Evolutionary conservation across 2,797 vertebrate species (phyloP), one percentile per base, ranked within the genome.

Genomic region (Cyclopterus lumpus): DNA sequence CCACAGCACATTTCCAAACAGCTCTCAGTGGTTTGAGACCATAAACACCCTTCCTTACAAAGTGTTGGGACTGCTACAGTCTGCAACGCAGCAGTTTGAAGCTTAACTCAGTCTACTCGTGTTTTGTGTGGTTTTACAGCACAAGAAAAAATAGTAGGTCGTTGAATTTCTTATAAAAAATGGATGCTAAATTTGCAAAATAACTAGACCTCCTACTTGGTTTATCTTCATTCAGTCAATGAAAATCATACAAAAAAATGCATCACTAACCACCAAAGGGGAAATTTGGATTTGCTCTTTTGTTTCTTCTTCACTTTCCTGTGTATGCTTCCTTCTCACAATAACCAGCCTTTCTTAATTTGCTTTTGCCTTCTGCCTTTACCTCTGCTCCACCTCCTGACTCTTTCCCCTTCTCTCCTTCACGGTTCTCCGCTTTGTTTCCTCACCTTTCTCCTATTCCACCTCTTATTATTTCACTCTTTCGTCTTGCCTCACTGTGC

Each of bases 1-100:
- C 61, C 34, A 44, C 68, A 63, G 75, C 58, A 64, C 63, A 81
- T 71, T 69, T 85, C 32, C 67, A 73, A 60, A 71, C 32, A 24
- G 44, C 63, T 82, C 57, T 64, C 18, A 49, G 32, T 44, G 54
- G 44, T 74, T 51, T 9, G 48, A 24, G 51, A 65, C 58, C 58
- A 66, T 42, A 28, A 79, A 77, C 77, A 69, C 5, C 8, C 40
- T 26, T 62, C 22, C 15, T 46, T 60, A 57, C 26, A 28, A 48
- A 73, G n/a, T 20, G 14, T 10, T 24, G 5, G 53, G 30, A 71
- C 5, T n/a, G 59, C 18, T 62, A 22, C 4, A 61, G 34, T 59
- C 44, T 74, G 69, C 44, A 74, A 5, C 70, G 63, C 63, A 73
- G 42, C 28, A 28, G 15, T 38, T 46, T 65, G 30, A 63, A 72